A percentile compares a stretch with the other conserved stretches of the same genome.
Evolutionary conservation across 2,888 invertebrate genomes (phyloP).

Genomic region (Esperia sulphurella): DNA sequence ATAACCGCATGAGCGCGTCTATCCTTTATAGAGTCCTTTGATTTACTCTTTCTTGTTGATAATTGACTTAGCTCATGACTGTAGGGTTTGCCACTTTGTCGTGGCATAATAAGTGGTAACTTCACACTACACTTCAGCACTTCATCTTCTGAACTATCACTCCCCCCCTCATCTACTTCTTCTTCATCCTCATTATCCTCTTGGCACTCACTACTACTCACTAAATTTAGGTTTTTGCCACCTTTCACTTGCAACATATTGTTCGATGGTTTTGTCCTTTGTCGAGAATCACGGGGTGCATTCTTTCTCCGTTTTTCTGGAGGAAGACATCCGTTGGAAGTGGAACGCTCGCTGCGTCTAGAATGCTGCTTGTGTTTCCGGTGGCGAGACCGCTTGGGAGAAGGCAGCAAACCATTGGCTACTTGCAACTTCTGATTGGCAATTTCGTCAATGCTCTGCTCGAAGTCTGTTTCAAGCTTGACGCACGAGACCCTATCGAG

Average conservation of each 20-base stretch:
- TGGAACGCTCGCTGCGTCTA: slow-evolving; percentile 49
- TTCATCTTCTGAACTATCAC: slow-evolving; percentile 71
- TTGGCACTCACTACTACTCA: slow-evolving; percentile 74
- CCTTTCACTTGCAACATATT: slow-evolving; percentile 65
- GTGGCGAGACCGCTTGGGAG: slow-evolving; percentile 54
- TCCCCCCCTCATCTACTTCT: slow-evolving; percentile 28
- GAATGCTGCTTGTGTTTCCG: slow-evolving; percentile 68
- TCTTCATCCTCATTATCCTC: slow-evolving; percentile 37
- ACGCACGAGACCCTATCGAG: slow-evolving; percentile 56
- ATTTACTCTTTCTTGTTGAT: slow-evolving; percentile 72
- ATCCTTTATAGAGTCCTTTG: slow-evolving; percentile 52
- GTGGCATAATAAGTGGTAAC: slow-evolving; percentile 65
- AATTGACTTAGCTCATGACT: slow-evolving; percentile 79
- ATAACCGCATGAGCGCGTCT: slow-evolving; percentile 58
- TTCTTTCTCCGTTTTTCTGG: slow-evolving; percentile 64
- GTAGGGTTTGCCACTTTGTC: slow-evolving; percentile 74
- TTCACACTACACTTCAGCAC: slow-evolving; percentile 67
- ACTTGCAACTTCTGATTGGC: slow-evolving; percentile 60
- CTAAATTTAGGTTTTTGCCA: slow-evolving; percentile 76
- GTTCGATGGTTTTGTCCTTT: slow-evolving; percentile 54
- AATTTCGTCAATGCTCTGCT: slow-evolving; percentile 73
- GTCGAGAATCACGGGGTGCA: slow-evolving; percentile 39
- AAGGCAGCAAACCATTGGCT: slow-evolving; percentile 54
- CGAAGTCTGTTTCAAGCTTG: slow-evolving; percentile 74
- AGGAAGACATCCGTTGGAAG: slow-evolving; percentile 57